phyloP scores from a whole-genome alignment of 2,888 invertebrate species.

The Amblyjoppa proteus region DNA sequence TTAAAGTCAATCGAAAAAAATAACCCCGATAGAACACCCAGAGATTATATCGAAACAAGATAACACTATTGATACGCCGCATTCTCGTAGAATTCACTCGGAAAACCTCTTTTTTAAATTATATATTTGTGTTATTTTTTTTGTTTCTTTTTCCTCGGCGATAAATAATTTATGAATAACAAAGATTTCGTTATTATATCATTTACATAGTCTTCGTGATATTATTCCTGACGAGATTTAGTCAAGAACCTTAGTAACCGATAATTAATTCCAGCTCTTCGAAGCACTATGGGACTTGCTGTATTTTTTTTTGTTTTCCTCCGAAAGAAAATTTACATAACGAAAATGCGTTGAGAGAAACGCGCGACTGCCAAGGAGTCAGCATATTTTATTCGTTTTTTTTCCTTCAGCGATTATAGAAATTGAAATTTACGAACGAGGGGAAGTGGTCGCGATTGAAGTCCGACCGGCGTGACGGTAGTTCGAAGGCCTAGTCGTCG shows the following conservation, averaged over 20 bases:
- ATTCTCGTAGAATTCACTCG: not conserved
- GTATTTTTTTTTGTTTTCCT: not conserved
- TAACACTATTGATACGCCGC: not conserved
- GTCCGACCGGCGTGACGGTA: conserved; percentile 60
- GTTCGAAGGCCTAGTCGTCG: conserved; percentile 68
- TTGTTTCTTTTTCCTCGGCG: not conserved
- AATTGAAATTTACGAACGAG: conserved; percentile 2
- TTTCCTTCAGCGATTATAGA: conserved; percentile 29
- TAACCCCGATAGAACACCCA: not conserved
- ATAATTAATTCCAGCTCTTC: not conserved
- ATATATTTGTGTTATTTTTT: not conserved
- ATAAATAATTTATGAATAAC: not conserved
- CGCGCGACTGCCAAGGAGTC: conserved; percentile 59
- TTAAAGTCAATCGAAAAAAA: conserved; percentile 27
- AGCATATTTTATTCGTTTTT: conserved; percentile 29
- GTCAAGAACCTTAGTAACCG: not conserved
- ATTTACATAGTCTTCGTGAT: not conserved
- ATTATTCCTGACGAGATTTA: not conserved
- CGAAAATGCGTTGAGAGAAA: conserved; percentile 33
- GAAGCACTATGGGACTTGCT: not conserved
- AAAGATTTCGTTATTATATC: not conserved
- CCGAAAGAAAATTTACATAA: not conserved
- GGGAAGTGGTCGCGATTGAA: conserved; percentile 39
- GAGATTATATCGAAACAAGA: conserved; percentile 2
- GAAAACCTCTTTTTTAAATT: not conserved